phyloP scores from a whole-genome alignment of 2,888 invertebrate genomes.

The Priapulus caudatus region DNA sequence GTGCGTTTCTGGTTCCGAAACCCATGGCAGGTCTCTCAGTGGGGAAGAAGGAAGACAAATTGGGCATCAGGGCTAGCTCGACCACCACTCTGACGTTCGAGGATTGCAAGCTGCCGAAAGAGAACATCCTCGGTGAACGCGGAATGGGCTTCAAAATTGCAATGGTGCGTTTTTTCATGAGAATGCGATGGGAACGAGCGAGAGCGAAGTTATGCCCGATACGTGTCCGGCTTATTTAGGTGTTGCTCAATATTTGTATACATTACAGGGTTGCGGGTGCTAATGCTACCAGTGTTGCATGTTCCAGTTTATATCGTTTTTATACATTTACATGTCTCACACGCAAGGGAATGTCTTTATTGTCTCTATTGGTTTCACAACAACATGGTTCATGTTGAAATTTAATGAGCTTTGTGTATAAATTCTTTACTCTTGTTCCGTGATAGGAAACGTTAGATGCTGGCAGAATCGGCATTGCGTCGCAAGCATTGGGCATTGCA shows the following conservation, averaged over 20 bases:
- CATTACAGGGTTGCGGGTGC: too few species aligned
- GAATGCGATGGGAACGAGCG: slow-evolving; percentile 55
- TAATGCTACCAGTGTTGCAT: too few species aligned
- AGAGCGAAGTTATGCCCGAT: slow-evolving; percentile 86
- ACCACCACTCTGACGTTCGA: slow-evolving; percentile 86
- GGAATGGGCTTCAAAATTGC: slow-evolving; percentile 92
- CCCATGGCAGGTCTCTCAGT: slow-evolving; percentile 60
- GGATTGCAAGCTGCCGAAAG: slow-evolving; percentile 68
- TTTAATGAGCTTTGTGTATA: too few species aligned
- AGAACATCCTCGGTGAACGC: slow-evolving; percentile 66
- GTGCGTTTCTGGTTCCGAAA: slow-evolving; percentile 76
- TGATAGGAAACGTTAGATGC: slow-evolving; percentile 48
- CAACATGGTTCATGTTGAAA: too few species aligned
- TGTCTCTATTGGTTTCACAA: too few species aligned
- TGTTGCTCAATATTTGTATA: too few species aligned
- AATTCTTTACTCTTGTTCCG: too few species aligned
- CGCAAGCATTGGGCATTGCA: slow-evolving; percentile 85
- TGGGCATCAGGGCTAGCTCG: slow-evolving; percentile 71
- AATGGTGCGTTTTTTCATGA: slow-evolving; percentile 55
- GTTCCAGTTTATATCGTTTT: too few species aligned
- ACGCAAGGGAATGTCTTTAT: too few species aligned
- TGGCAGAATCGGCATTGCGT: slow-evolving; percentile 84
- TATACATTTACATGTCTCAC: too few species aligned
- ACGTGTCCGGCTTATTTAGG: too few species aligned
- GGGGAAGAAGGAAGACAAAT: slow-evolving; percentile 89